These are phyloP conservation scores for Pyrrhia umbra DNA, from an alignment of 2,888 invertebrate genomes.

Conservation along the genomic window DNA sequence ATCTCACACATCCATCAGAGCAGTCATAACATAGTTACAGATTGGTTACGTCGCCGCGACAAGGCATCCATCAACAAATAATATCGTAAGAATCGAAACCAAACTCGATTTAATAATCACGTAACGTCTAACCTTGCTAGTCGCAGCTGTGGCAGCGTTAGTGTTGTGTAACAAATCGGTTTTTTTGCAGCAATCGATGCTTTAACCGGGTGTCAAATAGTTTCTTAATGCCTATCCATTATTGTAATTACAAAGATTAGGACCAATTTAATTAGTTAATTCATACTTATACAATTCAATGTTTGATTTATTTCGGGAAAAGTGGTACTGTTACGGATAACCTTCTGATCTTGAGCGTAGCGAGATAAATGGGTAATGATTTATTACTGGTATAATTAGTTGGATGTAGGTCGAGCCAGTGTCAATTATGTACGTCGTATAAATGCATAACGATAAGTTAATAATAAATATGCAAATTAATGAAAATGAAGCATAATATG, in stretches of 20 bases:
- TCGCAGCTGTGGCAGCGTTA: constrained; percentile 57
- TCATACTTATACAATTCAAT: constrained; percentile 36
- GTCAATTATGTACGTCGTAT: constrained; percentile 55
- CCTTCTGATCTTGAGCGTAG: constrained; percentile 51
- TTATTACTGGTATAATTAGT: constrained; percentile 60
- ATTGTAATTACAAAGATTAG: constrained; percentile 55
- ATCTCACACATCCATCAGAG: constrained; percentile 53
- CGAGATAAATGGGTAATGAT: constrained; percentile 52
- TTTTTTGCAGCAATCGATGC: constrained; percentile 53
- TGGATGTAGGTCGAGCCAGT: constrained; percentile 43
- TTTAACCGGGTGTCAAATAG: constrained; percentile 28
- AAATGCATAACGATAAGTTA: constrained; percentile 26
- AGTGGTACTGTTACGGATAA: constrained; percentile 46
- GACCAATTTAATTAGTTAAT: constrained; percentile 42
- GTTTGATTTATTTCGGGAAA: constrained; percentile 52
- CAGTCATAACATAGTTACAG: constrained; percentile 62
- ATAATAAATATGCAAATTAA: constrained; percentile 10
- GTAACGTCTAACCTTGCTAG: constrained; percentile 76
- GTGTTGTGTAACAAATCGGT: constrained; percentile 63
- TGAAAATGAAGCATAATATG: background rate
- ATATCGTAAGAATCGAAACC: constrained; percentile 70
- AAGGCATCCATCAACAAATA: constrained; percentile 66
- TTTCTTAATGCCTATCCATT: constrained; percentile 50
- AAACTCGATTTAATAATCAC: constrained; percentile 70
- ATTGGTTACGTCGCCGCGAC: constrained; percentile 65